These are phyloP conservation scores for Lanistes nyassanus DNA, from an alignment of 1,140 invertebrate genomes.

Conservation along the genomic window DNA sequence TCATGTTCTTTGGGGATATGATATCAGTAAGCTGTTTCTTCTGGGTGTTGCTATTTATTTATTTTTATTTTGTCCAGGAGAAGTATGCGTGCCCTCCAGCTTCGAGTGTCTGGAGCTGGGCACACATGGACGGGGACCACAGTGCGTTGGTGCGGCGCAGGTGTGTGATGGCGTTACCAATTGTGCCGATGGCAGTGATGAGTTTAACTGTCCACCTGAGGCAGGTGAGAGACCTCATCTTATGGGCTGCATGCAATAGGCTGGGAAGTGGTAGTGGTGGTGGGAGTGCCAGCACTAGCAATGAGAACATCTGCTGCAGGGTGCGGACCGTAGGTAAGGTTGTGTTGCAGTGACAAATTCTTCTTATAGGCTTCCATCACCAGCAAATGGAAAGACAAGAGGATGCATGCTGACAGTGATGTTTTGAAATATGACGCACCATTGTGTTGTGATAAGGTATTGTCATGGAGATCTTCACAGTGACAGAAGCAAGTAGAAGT, in stretches of 20 bases:
- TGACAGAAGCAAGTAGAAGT: no score
- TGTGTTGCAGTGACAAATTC: no score
- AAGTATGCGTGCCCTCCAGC: slow-evolving; percentile 54
- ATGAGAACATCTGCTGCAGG: neutral
- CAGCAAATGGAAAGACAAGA: no score
- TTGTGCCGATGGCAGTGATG: slow-evolving; percentile 80
- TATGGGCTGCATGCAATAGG: no score
- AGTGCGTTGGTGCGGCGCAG: slow-evolving; percentile 96
- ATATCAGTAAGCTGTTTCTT: neutral
- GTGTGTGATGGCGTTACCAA: slow-evolving; percentile 94
- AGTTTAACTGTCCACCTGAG: slow-evolving; percentile 44
- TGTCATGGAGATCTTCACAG: no score
- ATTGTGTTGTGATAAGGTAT: no score
- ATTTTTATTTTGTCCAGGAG: slow-evolving; percentile 28
- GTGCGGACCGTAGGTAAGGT: no score
- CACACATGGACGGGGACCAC: slow-evolving; percentile 62
- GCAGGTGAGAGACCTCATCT: slow-evolving; percentile 27
- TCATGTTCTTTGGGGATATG: no score
- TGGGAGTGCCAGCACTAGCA: neutral
- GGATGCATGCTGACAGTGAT: no score
- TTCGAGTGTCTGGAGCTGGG: slow-evolving; percentile 56
- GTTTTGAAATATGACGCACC: no score
- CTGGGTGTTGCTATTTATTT: neutral
- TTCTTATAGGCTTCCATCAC: no score
- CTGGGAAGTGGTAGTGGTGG: neutral